Base-by-base conservation (phyloP, 2,888 invertebrate genomes). In the Lepas anatifera region DNA sequence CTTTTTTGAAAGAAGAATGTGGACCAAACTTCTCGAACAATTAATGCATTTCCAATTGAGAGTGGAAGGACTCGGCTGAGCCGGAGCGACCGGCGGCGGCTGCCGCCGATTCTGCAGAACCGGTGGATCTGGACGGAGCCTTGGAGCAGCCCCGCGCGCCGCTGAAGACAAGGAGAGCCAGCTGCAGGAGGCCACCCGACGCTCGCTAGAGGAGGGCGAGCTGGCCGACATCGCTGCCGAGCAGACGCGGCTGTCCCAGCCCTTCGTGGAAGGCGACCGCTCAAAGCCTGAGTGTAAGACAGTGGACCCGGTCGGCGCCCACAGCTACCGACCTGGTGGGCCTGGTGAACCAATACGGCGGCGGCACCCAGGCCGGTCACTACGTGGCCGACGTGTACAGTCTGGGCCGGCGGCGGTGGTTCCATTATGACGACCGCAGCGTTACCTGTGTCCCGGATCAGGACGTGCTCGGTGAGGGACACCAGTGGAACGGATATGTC, bases 401-500 rank as follows among this genome's bases (percentile, higher is more conserved):
- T 48, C 64, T 68, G 43, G 68, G 70, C 22, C 71, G 71, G 37
- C 46, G 69, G 18, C 52, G 50, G n/a, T 74, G 74, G 74, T 70
- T 70, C 50, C 73, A 74, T 48, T 74, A 74, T 48, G 73, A 74
- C 67, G 74, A 74, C 64, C 73, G 73, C 16, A n/a, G 41, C 18
- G 73, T 74, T 13, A 68, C 68, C 48, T 67, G 69, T 25, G 69
- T 72, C 16, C 39, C 69, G 2, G 71, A 72, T 48, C 50, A 67
- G 25, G 68, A 70, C 11, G 72, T 74, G 18, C 64, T 71, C 16
- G 71, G 71, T 18, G 72, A 72, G 2, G 71, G 71, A 6, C 68
- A 73, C 13, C 73, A 74, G 70, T 70, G 71, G 50, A 74, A 73
- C 66, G 74, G 73, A 11, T 74, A 74, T 50, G 72, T 74, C 32